phyloP scores from a whole-genome alignment of 2,888 invertebrate species.

The Cephus rjabovi region DNA sequence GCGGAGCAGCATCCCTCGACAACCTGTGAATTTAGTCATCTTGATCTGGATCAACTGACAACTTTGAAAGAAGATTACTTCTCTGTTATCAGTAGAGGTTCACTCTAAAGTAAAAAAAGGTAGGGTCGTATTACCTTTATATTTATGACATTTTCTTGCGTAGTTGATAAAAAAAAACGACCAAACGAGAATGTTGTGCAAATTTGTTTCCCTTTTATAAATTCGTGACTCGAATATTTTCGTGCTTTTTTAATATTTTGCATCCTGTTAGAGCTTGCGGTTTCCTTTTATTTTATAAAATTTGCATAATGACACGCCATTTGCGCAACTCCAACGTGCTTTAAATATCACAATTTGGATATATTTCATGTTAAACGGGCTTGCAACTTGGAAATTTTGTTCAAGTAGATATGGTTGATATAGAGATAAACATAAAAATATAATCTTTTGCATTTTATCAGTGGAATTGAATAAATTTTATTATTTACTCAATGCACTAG shows the following conservation, averaged over 20 bases:
- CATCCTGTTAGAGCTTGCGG: neutral
- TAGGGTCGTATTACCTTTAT: neutral
- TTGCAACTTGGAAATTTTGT: neutral
- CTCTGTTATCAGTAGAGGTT: neutral
- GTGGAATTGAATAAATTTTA: neutral
- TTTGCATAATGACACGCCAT: neutral
- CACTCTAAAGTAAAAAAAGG: neutral
- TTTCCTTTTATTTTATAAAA: neutral
- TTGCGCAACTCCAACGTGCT: neutral
- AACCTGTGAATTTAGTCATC: neutral
- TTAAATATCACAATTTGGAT: neutral
- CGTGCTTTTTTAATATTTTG: neutral
- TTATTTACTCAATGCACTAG: neutral
- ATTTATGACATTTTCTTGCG: neutral
- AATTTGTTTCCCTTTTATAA: neutral
- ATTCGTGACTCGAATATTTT: neutral
- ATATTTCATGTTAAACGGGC: neutral
- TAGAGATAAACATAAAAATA: neutral
- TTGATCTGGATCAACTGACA: neutral
- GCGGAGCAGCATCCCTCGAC: slow-evolving; percentile 10
- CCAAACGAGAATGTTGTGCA: neutral
- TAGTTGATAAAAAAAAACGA: neutral
- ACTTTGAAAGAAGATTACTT: neutral
- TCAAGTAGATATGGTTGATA: neutral
- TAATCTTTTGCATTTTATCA: neutral